Conservation (phyloP, 1,140 invertebrate genomes). For the Anastrepha obliqua region DNA sequence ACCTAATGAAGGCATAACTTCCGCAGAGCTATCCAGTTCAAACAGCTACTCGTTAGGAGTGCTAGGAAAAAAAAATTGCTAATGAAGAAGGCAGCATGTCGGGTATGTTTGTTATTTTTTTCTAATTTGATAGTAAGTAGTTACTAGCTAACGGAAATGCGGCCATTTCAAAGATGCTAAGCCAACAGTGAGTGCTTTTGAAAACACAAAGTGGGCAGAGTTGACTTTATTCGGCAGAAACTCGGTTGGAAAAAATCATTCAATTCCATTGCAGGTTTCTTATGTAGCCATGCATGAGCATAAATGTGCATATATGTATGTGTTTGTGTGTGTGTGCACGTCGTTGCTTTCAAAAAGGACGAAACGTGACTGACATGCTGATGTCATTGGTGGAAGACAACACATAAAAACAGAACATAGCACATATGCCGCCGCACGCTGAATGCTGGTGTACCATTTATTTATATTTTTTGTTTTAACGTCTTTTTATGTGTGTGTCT, state of each 20-base stretch:
- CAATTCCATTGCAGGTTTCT: slow-evolving; percentile 1
- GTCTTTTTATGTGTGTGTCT: background rate
- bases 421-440: background rate
- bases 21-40: too few relatives aligned
- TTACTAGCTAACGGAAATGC: slow-evolving; percentile 30
- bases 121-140: background rate
- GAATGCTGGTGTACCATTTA: slow-evolving; percentile 32
- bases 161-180: background rate
- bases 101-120: background rate
- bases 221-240: background rate
- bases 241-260: background rate
- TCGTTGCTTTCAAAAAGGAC: background rate
- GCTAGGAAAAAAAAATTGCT: background rate
- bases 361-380: slow-evolving; percentile 46
- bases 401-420: background rate
- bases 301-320: background rate
- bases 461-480: background rate
- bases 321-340: background rate
- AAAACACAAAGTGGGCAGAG: background rate
- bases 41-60: too few relatives aligned
- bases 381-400: slow-evolving; percentile 25
- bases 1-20: too few relatives aligned
- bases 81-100: background rate
- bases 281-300: background rate
- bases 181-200: background rate